A percentile compares a stretch with the other conserved stretches of the same genome.
Conservation (phyloP, 2,113 vertebrate genomes). For the Lepisosteus osseus region DNA sequence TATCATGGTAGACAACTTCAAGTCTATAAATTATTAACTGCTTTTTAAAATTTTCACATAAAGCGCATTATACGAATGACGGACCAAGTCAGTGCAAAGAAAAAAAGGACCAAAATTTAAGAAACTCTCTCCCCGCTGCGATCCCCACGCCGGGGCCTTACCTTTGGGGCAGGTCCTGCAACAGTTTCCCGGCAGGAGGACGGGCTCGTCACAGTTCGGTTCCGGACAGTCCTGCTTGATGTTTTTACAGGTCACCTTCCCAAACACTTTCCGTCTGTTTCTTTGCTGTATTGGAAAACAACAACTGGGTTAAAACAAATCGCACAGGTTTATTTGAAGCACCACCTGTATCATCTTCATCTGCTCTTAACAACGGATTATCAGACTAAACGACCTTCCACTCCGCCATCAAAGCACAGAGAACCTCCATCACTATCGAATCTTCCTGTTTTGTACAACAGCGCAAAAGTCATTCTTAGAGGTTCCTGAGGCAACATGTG, state of each 20-base stretch:
- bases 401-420: too few relatives aligned
- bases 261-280: constrained; percentile 63
- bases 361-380: constrained; percentile 3
- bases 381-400: neutral
- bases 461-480: too few relatives aligned
- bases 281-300: constrained; percentile 56
- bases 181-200: constrained; percentile 85
- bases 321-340: neutral
- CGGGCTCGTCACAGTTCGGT: constrained; percentile 69
- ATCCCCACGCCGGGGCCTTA: constrained; percentile 41
- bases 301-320: neutral
- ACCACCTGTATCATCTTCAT: neutral
- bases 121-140: too few relatives aligned
- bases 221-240: constrained; percentile 86
- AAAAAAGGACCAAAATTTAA: too few relatives aligned
- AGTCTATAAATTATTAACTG: too few relatives aligned
- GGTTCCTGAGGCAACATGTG: too few relatives aligned
- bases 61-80: too few relatives aligned
- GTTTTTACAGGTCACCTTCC: constrained; percentile 82
- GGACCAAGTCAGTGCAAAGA: too few relatives aligned
- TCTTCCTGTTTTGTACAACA: too few relatives aligned
- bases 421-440: too few relatives aligned
- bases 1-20: too few relatives aligned
- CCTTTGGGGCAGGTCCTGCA: constrained; percentile 88
- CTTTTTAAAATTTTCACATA: too few relatives aligned